Conservation (phyloP, 2,113 vertebrate genomes). For the Polypterus bichir region DNA sequence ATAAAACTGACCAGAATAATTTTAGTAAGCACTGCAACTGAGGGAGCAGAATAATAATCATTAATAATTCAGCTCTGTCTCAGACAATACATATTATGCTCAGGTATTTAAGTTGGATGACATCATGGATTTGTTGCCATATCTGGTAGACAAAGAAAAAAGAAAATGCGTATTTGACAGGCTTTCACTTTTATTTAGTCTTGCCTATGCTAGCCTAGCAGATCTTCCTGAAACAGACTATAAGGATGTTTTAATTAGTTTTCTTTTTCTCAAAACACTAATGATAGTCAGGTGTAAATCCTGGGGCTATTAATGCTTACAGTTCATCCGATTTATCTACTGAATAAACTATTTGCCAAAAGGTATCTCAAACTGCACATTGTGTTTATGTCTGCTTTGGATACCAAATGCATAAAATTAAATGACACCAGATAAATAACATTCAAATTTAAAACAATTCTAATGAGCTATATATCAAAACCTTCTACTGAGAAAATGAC, state of each 20-base stretch:
- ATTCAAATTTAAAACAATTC: no score
- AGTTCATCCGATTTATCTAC: conserved; percentile 42
- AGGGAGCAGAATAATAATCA: no score
- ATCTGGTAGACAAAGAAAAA: no score
- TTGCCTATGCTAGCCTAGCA: conserved; percentile 46
- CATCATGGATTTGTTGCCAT: no score
- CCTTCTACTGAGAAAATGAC: no score
- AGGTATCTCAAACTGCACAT: conserved; percentile 52
- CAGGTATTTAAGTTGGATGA: no score
- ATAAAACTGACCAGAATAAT: no score
- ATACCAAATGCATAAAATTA: conserved; percentile 34
- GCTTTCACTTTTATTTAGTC: conserved; percentile 20
- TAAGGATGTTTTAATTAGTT: conserved; percentile 23
- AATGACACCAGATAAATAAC: no score
- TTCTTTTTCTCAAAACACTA: conserved; percentile 13
- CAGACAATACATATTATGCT: no score
- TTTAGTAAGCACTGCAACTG: no score
- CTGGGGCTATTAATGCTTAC: conserved; percentile 51
- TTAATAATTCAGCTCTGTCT: no score
- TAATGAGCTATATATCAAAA: no score
- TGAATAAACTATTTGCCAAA: conserved; percentile 54
- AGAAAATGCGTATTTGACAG: conserved; percentile 7
- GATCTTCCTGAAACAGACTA: conserved; percentile 19
- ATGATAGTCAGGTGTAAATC: conserved; percentile 73
- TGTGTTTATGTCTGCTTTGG: conserved; percentile 52